Percentiles rank a stretch among this genome's conserved stretches.
Evolutionary conservation across 1,140 invertebrate genomes (phyloP).

Genomic region (Coelopa frigida): DNA sequence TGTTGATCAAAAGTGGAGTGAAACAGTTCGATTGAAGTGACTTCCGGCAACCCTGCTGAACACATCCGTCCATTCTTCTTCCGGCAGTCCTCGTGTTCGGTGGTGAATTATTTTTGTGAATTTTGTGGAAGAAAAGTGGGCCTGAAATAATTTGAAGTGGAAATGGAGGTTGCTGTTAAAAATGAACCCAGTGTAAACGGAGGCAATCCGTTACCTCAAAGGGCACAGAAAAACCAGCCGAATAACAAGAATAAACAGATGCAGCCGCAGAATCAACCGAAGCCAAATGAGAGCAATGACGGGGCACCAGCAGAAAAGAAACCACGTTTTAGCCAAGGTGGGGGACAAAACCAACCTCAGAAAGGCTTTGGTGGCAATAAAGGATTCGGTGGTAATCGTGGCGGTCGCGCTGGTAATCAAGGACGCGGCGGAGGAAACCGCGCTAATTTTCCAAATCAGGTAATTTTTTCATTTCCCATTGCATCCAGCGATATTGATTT

Average conservation of each 20-base stretch:
- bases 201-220: constrained; percentile 11
- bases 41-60: no score
- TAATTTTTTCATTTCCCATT: neutral
- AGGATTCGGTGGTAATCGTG: no score
- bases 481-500: no score
- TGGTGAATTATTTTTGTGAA: no score
- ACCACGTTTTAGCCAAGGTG: constrained; percentile 14
- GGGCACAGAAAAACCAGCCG: constrained; percentile 12
- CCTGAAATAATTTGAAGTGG: neutral
- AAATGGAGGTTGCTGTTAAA: constrained; percentile 3
- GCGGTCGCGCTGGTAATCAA: no score
- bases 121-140: no score
- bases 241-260: constrained; percentile 7
- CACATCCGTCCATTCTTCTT: no score
- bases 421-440: constrained; percentile 4
- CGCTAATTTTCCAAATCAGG: constrained; percentile 12
- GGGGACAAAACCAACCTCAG: constrained; percentile 7
- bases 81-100: no score
- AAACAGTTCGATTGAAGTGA: no score
- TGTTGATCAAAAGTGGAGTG: no score
- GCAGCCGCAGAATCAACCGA: constrained; percentile 2
- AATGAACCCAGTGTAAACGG: constrained; percentile 8
- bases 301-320: constrained; percentile 14
- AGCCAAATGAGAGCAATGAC: constrained; percentile 4
- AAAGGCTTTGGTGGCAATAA: neutral